Percentiles rank a stretch among this genome's conserved stretches.
Evolutionary conservation across 2,797 vertebrate species (phyloP).

Genomic region (Anolis apletophallus): DNA sequence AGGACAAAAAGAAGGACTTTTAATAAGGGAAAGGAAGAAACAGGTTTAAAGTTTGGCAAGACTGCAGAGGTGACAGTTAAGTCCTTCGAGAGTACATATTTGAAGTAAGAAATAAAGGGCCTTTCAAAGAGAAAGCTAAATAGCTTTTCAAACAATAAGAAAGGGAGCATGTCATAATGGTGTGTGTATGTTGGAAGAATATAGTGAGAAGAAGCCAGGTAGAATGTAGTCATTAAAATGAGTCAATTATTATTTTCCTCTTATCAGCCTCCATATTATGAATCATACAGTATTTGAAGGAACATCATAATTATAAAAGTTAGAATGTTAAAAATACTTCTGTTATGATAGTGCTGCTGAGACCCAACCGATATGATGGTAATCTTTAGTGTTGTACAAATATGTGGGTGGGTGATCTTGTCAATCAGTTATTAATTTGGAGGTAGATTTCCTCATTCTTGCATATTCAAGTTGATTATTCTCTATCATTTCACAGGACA

Average conservation of each 20-base stretch:
- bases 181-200: neutral
- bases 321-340: neutral
- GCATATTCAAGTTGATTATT: constrained; percentile 31
- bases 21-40: constrained; percentile 21
- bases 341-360: neutral
- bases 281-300: constrained; percentile 24
- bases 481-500: constrained; percentile 49
- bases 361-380: neutral
- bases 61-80: neutral
- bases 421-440: neutral
- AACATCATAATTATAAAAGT: neutral
- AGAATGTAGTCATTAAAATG: neutral
- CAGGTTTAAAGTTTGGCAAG: neutral
- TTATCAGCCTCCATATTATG: neutral
- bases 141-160: neutral
- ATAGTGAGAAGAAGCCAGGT: constrained; percentile 20
- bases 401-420: neutral
- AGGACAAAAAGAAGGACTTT: neutral
- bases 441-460: neutral
- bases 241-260: constrained; percentile 21
- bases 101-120: neutral
- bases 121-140: neutral
- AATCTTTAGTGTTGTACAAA: neutral
- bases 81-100: constrained; percentile 14
- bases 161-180: constrained; percentile 12